These are phyloP conservation scores for Therioaphis trifolii DNA, from an alignment of 2,888 invertebrate species.

Conservation along the genomic window DNA sequence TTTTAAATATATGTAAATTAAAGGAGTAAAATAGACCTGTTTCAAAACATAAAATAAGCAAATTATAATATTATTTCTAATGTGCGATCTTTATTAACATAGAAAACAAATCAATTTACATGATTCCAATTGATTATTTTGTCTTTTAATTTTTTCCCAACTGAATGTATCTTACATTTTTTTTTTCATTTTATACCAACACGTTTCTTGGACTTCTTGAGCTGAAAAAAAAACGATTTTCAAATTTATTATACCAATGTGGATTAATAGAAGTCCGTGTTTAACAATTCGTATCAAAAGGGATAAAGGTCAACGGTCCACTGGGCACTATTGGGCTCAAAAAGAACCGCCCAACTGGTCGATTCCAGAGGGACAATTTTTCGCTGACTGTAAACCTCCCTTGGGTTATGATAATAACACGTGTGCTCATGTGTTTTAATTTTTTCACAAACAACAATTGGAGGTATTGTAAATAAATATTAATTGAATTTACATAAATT, in stretches of 20 bases:
- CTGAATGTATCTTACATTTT: conserved; percentile 14
- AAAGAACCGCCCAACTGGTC: conserved; percentile 18
- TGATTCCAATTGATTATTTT: too few relatives aligned
- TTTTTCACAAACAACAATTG: background rate
- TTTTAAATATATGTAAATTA: too few relatives aligned
- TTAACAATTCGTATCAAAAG: conserved; percentile 44
- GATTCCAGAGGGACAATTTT: conserved; percentile 53
- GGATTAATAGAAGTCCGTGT: conserved; percentile 46
- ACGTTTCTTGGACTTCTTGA: conserved; percentile 18
- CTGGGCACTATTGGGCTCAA: conserved; percentile 39
- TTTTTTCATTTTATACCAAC: conserved; percentile 43
- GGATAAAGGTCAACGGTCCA: conserved; percentile 43
- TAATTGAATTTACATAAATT: conserved; percentile 33
- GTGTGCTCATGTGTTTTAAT: conserved; percentile 4
- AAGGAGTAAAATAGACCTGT: too few relatives aligned
- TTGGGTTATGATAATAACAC: conserved; percentile 43
- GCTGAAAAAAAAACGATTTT: conserved; percentile 50
- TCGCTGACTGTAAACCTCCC: conserved; percentile 54
- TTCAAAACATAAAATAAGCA: too few relatives aligned
- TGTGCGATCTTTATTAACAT: too few relatives aligned
- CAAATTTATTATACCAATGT: conserved; percentile 49
- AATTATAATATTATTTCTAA: too few relatives aligned
- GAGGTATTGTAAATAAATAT: background rate
- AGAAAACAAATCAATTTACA: too few relatives aligned
- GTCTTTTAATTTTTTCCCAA: background rate